A percentile compares a stretch with the other conserved stretches of the same genome.
phyloP scores from a whole-genome alignment of 2,888 invertebrate genomes.

The Eilema depressum region DNA sequence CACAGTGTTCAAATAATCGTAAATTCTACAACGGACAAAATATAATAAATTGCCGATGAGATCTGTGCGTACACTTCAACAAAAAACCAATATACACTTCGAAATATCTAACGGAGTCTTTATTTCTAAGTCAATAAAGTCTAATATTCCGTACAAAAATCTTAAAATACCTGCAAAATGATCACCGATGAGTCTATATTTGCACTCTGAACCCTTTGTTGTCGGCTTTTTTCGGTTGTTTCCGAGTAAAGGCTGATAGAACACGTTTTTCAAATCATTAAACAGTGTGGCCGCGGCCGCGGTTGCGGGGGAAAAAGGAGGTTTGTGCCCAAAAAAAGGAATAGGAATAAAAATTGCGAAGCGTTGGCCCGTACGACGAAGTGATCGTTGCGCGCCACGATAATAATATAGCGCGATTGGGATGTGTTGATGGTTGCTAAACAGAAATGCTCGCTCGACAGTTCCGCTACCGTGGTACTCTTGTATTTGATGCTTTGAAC shows the following conservation, averaged over 20 bases:
- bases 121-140: constrained; percentile 51
- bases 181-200: constrained; percentile 79
- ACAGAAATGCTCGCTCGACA: constrained; percentile 11
- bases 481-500: neutral
- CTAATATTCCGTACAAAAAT: constrained; percentile 53
- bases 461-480: neutral
- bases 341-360: constrained; percentile 67
- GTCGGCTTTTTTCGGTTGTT: constrained; percentile 86
- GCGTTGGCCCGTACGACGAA: constrained; percentile 67
- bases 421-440: constrained; percentile 50
- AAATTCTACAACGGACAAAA: constrained; percentile 85
- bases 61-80: constrained; percentile 80
- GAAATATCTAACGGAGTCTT: constrained; percentile 42
- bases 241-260: constrained; percentile 86
- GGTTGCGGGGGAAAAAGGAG: constrained; percentile 63
- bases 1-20: constrained; percentile 85
- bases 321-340: constrained; percentile 64
- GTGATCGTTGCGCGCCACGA: constrained; percentile 75
- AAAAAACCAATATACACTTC: constrained; percentile 49
- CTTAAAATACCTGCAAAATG: constrained; percentile 27
- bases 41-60: constrained; percentile 87
- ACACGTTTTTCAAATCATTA: constrained; percentile 88
- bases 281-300: constrained; percentile 84
- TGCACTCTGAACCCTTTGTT: constrained; percentile 84
- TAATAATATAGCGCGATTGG: constrained; percentile 61